phyloP scores from a whole-genome alignment of 2,797 vertebrate species.

The Lates japonicus region DNA sequence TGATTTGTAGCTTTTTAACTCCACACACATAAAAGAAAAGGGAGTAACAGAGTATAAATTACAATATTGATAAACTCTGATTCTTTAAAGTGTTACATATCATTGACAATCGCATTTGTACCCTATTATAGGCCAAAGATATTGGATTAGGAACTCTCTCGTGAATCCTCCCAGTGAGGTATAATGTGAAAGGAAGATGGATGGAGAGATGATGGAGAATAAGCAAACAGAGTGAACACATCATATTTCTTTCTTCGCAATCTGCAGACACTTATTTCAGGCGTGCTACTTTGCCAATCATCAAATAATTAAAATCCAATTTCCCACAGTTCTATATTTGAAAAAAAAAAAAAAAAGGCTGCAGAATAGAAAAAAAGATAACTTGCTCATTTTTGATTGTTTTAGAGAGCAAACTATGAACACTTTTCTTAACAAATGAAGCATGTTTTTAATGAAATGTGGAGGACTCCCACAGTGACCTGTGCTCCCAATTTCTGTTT shows the following conservation, averaged over 20 bases:
- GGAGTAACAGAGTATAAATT: conserved; percentile 20
- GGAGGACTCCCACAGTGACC: background rate
- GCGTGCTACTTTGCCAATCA: conserved; percentile 7
- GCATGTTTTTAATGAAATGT: conserved; percentile 20
- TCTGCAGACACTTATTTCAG: conserved; percentile 11
- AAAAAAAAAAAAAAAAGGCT: background rate
- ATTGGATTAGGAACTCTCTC: conserved; percentile 32
- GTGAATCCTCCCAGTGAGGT: background rate
- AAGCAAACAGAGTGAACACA: background rate
- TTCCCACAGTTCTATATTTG: background rate
- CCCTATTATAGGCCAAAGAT: background rate
- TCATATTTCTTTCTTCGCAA: conserved; percentile 13
- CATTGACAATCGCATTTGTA: conserved; percentile 24
- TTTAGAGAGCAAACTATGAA: conserved; percentile 24
- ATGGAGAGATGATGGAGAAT: conserved; percentile 26
- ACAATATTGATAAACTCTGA: conserved; percentile 25
- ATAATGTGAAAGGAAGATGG: conserved; percentile 3
- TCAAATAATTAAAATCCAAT: conserved; percentile 48
- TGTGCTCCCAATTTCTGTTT: background rate
- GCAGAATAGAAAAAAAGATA: background rate
- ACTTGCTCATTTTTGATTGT: conserved; percentile 1
- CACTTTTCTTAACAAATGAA: background rate
- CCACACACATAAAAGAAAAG: conserved; percentile 1
- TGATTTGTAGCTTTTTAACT: conserved; percentile 21
- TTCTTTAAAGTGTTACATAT: conserved; percentile 31